Evolutionary conservation across 2,113 vertebrate species (phyloP).

Genomic region (Cinclus cinclus): DNA sequence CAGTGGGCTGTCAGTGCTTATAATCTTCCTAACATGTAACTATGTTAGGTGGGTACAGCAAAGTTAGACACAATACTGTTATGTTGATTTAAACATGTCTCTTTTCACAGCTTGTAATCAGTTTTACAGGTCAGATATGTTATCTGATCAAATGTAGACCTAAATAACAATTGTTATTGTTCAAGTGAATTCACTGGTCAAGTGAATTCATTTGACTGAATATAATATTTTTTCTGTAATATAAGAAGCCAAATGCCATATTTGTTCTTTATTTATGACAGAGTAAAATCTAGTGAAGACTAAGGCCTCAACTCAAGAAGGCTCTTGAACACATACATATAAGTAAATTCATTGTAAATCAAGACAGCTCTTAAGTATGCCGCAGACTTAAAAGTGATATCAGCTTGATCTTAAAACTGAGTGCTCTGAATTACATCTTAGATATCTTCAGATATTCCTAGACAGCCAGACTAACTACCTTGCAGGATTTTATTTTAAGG

Average conservation of each 20-base stretch:
- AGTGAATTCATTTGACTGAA: neutral
- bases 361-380: neutral
- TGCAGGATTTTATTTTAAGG: neutral
- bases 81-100: neutral
- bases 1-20: neutral
- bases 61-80: neutral
- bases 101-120: neutral
- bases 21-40: neutral
- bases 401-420: neutral
- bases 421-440: neutral
- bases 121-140: neutral
- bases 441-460: neutral
- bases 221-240: constrained; percentile 2
- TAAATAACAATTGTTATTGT: neutral
- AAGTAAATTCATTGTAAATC: neutral
- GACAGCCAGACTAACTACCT: neutral
- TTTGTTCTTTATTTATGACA: neutral
- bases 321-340: neutral
- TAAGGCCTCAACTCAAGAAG: neutral
- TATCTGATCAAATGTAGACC: neutral
- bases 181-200: neutral
- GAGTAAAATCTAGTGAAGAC: neutral
- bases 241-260: neutral
- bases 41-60: neutral
- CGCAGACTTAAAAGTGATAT: neutral